Conservation (phyloP, 2,797 vertebrate genomes). For the Setipinna tenuifilis region DNA sequence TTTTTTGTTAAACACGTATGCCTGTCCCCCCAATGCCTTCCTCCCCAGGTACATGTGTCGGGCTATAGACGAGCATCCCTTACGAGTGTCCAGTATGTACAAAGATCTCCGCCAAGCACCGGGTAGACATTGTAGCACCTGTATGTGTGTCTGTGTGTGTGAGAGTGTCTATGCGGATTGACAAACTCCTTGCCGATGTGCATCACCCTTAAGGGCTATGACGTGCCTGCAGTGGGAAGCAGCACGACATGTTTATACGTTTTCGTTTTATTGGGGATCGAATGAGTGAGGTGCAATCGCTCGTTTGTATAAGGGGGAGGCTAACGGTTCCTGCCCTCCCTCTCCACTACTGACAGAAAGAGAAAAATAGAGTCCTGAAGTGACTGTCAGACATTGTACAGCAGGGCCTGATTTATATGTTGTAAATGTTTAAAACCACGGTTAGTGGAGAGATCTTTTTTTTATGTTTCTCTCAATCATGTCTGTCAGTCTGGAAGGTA, state of each 20-base stretch:
- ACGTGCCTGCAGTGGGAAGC: not conserved
- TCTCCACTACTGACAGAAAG: not conserved
- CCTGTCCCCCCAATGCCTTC: not conserved
- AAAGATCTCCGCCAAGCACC: not conserved
- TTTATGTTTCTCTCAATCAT: not conserved
- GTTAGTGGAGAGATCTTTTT: not conserved
- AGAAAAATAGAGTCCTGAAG: not conserved
- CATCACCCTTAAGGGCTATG: conserved; percentile 6
- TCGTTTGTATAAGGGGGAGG: not conserved
- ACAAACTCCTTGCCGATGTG: not conserved
- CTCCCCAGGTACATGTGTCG: not conserved
- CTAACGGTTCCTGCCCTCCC: not conserved
- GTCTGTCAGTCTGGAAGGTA: not conserved
- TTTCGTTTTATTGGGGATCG: not conserved
- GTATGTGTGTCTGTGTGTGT: not conserved
- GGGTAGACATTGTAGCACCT: not conserved
- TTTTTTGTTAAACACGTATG: not conserved
- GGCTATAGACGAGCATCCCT: not conserved
- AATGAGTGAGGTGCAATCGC: not conserved
- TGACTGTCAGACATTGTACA: not conserved
- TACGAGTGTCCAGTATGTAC: not conserved
- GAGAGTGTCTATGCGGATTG: not conserved
- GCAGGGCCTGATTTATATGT: not conserved
- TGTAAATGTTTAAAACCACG: not conserved
- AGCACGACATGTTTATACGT: not conserved